Conservation (phyloP, 2,888 invertebrate genomes). For the Phorcus lineatus region DNA sequence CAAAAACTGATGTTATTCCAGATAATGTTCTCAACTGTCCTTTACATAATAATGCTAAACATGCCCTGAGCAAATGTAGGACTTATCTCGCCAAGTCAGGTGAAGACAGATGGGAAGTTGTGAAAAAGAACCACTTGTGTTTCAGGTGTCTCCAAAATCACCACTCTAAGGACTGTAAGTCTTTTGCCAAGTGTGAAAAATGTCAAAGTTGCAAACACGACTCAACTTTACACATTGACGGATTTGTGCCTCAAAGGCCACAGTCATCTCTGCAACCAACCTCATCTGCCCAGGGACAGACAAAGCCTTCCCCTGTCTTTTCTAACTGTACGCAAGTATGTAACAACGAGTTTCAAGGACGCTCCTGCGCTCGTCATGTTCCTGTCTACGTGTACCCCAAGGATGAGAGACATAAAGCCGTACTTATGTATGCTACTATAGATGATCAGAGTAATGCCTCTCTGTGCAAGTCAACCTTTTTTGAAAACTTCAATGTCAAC, state of each 20-base stretch:
- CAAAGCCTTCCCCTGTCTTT: not conserved
- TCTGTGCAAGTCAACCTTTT: conserved; percentile 32
- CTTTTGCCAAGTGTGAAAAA: no score
- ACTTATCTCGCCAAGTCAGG: no score
- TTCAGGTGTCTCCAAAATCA: conserved; percentile 33
- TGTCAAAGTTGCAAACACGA: not conserved
- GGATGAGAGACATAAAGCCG: not conserved
- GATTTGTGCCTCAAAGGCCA: no score
- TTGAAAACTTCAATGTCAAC: conserved; percentile 20
- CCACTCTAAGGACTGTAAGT: conserved; percentile 12
- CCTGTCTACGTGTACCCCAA: conserved; percentile 22
- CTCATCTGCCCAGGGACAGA: not conserved
- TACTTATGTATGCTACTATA: conserved; percentile 28
- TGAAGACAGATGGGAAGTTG: no score
- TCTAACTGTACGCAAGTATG: conserved; percentile 27
- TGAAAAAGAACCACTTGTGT: no score
- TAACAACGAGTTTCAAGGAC: not conserved
- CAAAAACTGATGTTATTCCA: no score
- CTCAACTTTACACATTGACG: not conserved
- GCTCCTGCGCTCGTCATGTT: conserved; percentile 25
- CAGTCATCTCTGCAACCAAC: not conserved
- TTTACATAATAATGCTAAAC: no score
- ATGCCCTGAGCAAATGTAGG: no score
- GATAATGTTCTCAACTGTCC: no score
- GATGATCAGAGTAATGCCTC: conserved; percentile 40